phyloP scores from a whole-genome alignment of 1,140 invertebrate genomes.

The Meloidogyne exigua region DNA sequence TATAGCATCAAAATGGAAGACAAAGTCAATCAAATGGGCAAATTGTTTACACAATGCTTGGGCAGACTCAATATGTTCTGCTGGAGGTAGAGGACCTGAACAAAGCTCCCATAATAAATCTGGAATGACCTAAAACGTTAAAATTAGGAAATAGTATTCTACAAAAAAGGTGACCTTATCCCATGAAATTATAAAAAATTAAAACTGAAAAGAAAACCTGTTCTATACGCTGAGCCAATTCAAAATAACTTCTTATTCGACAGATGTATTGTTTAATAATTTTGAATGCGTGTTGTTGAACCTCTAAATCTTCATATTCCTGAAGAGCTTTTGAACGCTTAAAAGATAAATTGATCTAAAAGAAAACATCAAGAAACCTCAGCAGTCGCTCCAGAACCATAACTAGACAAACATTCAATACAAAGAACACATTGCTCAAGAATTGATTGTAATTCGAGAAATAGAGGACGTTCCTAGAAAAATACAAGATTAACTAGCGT shows the following conservation, averaged over 20 bases:
- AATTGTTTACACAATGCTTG: slow-evolving; percentile 44
- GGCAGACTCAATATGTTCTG: slow-evolving; percentile 36
- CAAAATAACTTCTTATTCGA: slow-evolving; percentile 33
- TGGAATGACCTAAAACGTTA: slow-evolving; percentile 28
- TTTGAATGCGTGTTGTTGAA: slow-evolving; percentile 33
- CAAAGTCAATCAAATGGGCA: slow-evolving; percentile 42
- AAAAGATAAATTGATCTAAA: background rate
- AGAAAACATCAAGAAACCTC: slow-evolving; percentile 14
- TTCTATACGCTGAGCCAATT: slow-evolving; percentile 37
- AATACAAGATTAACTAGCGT: background rate
- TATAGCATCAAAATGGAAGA: slow-evolving; percentile 39
- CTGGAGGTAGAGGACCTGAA: slow-evolving; percentile 41
- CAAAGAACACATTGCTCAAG: slow-evolving; percentile 10
- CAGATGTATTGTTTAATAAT: slow-evolving; percentile 20
- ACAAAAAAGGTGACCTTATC: too few species aligned
- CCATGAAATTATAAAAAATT: background rate
- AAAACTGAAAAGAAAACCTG: slow-evolving; percentile 7
- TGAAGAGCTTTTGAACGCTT: slow-evolving; percentile 27
- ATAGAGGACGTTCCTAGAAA: slow-evolving; percentile 17
- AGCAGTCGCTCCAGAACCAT: slow-evolving; percentile 31
- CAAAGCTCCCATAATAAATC: slow-evolving; percentile 43
- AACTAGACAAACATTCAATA: slow-evolving; percentile 25
- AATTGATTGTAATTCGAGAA: slow-evolving; percentile 19
- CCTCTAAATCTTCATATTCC: slow-evolving; percentile 31
- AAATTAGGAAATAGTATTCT: too few species aligned